Conservation (phyloP, 2,797 vertebrate genomes). For the Simalia tracyae region DNA sequence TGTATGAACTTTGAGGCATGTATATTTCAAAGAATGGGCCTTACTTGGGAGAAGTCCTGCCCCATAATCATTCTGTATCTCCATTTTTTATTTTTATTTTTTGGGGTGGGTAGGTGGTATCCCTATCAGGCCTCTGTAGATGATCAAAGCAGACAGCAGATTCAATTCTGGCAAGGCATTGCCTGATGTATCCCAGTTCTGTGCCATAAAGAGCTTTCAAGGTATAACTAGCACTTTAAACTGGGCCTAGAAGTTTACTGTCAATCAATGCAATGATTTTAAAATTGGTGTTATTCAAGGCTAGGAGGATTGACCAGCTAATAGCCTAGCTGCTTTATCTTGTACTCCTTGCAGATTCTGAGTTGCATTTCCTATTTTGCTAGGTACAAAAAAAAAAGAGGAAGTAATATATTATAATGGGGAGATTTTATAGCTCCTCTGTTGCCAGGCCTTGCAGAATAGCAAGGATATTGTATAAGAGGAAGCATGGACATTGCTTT, state of each 20-base stretch:
- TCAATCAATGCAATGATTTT: neutral
- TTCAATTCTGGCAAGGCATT: neutral
- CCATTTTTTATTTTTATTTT: neutral
- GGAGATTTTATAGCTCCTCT: neutral
- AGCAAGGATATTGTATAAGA: constrained; percentile 5
- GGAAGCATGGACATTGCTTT: neutral
- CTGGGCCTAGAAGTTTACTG: neutral
- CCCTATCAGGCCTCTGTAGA: neutral
- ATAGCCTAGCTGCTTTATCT: neutral
- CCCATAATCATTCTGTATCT: neutral
- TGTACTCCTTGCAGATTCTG: neutral
- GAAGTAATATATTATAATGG: neutral
- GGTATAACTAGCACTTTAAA: neutral
- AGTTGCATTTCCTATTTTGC: neutral
- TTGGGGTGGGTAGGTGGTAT: neutral
- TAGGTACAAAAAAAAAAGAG: neutral
- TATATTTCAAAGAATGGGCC: neutral
- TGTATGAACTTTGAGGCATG: neutral
- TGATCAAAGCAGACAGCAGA: neutral
- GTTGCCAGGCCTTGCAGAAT: neutral
- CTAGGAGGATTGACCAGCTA: neutral
- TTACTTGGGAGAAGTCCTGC: neutral
- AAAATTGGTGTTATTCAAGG: neutral
- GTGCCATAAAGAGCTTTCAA: neutral
- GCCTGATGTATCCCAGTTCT: neutral